phyloP scores from a whole-genome alignment of 2,797 vertebrate species.

The Lepidocolaptes lacrymiger region DNA sequence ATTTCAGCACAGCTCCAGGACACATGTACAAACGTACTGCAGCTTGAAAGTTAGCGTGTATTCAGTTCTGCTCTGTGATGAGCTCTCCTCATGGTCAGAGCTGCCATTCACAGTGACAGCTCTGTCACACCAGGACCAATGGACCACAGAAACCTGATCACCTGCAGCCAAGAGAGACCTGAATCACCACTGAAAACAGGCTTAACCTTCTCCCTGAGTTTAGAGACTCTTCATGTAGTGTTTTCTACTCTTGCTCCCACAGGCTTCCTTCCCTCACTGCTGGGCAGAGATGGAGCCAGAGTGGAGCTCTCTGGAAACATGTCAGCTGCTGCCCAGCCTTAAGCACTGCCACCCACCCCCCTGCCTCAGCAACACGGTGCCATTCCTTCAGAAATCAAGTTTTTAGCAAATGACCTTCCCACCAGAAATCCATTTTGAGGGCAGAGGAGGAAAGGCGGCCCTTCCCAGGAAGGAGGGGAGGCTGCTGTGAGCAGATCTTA shows the following conservation, averaged over 20 bases:
- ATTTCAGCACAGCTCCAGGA: background rate
- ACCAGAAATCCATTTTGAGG: background rate
- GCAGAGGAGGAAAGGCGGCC: background rate
- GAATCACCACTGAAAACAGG: background rate
- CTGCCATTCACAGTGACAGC: background rate
- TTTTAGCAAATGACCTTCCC: background rate
- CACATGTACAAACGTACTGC: accelerated
- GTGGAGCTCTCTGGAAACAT: background rate
- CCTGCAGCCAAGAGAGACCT: accelerated
- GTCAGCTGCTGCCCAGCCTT: background rate
- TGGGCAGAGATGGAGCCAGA: background rate
- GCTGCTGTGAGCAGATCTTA: accelerated
- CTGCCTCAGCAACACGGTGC: no score
- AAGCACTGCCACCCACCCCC: background rate
- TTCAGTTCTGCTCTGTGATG: background rate
- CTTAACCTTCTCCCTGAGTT: accelerated
- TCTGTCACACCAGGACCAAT: accelerated
- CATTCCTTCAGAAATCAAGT: background rate
- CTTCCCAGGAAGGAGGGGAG: background rate
- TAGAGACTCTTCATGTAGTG: accelerated
- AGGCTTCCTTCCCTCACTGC: background rate
- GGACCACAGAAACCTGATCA: background rate
- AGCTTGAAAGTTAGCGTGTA: background rate
- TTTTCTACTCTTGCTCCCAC: background rate
- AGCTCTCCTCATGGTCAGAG: background rate